Base-by-base conservation (phyloP, 2,797 vertebrate species). In the Masticophis lateralis region DNA sequence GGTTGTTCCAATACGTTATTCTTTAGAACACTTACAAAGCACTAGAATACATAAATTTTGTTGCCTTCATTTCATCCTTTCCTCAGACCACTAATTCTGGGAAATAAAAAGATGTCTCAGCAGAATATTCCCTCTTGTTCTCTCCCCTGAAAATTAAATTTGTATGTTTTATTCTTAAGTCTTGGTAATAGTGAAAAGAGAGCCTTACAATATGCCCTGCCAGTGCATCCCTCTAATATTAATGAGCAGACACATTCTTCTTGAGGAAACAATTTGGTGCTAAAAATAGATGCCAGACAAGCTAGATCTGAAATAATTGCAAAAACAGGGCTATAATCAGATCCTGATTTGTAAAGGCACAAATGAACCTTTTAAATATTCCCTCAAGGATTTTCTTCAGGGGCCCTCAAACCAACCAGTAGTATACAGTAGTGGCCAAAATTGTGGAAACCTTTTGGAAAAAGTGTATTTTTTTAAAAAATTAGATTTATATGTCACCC, bases 211-310 rank as follows among this genome's bases (percentile, higher is more conserved):
- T 94, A 20, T 55, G 89, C 86, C 95, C 96, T 96, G 95, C 95
- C 95, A 92, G 93, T 96, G 96, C 96, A 97, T 95, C 79, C 94
- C 96, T 96, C 90, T 92, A 92, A 93, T 96, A 96, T 96, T 97
- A 98, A 98, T 97, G 95, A 98, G 95, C 96, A 98, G 97, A 96
- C 69, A 74, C 97, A 94, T 97, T 96, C 95, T 97, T 97, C 96
- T 96, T 27, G 0, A 96, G 96, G 95, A 97, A 97, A 97, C 95
- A 97, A 97, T 97, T 97, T 97, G 97, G 96, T 97, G 91, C 97
- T 97, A 98, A 98, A 98, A 98, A 98, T 98, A 98, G 96, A 95
- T 60, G 32, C 91, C 94, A 95, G 87, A 95, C 95, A 94, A 97
- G 97, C 96, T 97, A 95, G 96, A 96, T 97, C 96, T 97, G 95